A percentile compares a stretch with the other conserved stretches of the same genome.
These are phyloP conservation scores for Pomacea maculata DNA, from an alignment of 1,140 invertebrate genomes.

Conservation along the genomic window DNA sequence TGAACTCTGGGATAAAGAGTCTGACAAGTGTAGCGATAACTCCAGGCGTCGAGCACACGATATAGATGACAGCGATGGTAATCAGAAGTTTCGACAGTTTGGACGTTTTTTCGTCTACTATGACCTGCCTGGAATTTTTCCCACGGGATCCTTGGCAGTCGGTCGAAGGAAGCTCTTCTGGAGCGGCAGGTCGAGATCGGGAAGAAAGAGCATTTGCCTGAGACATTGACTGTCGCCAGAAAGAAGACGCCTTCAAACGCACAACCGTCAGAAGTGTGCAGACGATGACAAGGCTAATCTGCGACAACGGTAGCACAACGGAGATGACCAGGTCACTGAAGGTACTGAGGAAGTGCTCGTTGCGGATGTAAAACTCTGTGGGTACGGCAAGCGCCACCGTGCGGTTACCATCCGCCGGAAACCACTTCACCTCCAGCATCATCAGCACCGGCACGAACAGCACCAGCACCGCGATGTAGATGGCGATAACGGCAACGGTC, in stretches of 20 bases:
- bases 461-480: neutral
- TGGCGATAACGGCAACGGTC: neutral
- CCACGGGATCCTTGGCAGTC: neutral
- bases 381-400: neutral
- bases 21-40: neutral
- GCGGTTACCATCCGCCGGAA: neutral
- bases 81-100: neutral
- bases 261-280: neutral
- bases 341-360: neutral
- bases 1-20: conserved; percentile 4
- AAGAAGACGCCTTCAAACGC: neutral
- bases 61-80: neutral
- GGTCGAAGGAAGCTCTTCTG: too few relatives aligned
- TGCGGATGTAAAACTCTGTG: neutral
- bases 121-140: neutral
- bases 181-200: neutral
- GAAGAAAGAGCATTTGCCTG: neutral
- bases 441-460: conserved; percentile 6
- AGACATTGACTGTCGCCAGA: neutral
- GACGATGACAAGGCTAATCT: neutral
- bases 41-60: neutral
- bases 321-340: neutral
- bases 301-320: neutral
- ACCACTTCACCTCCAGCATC: conserved; percentile 1
- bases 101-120: neutral